Base-by-base conservation (phyloP, 1,140 invertebrate genomes). In the Lepidotrigona ventralis region DNA sequence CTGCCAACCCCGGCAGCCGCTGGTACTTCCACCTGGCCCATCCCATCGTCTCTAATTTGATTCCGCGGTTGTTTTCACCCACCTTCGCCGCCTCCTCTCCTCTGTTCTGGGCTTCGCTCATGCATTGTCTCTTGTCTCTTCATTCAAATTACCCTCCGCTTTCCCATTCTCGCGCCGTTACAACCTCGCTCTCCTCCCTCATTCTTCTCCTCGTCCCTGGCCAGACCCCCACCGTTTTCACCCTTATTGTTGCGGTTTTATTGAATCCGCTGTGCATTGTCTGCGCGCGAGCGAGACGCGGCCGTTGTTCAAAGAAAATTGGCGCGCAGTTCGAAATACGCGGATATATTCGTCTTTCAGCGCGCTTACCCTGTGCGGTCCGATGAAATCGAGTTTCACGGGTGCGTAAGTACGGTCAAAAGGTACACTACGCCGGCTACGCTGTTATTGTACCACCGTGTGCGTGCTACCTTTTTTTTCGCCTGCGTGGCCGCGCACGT, bases 101-200 rank as follows among this genome's bases (percentile, higher is more conserved):
- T 82, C 85, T 84, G 86, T 87, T 89, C 87, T 74, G 84, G 85
- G 86, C 86, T 90, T 90, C 90, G 87, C 90, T 89, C 90, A 90
- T 90, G 90, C 92, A 94, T 94, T 94, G 93, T 94, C 93, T 93
- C 91, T 88, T 93, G 93, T 94, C 93, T 93, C 92, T 94, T 93
- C 93, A 93, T 94, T 93, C 93, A 94, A 94, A 94, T 94, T 93
- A 93, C 93, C 93, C 92, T 92, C 86, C 85, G 84, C 86, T 86
- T 88, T 91, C 87, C 88, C 89, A 90, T 91, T 92, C 91, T 91
- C 86, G 90, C 87, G 84, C 90, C 72, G 87, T 86, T 88, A 86
- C 88, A 90, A 84, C 89, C 80, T 74, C 68, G 66, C 66, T 64
- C 76, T 81, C 64, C 9, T 33, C 2, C 51, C 60, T 51, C 84